Conservation (phyloP, 2,888 invertebrate species). For the Euplexia lucipara region DNA sequence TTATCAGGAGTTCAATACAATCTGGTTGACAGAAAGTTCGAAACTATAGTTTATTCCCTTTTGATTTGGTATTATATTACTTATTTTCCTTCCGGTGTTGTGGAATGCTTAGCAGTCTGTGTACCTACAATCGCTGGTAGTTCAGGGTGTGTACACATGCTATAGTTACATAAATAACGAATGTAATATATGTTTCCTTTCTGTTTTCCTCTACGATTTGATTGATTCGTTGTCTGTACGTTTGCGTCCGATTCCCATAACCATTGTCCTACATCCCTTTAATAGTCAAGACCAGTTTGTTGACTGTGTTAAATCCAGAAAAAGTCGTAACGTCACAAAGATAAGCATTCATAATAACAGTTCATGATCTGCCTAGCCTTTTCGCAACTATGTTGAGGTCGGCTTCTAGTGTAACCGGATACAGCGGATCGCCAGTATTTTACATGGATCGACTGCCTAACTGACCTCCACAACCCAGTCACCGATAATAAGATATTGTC, state of each 20-base stretch:
- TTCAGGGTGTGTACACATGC: conserved; percentile 32
- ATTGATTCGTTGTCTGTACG: conserved; percentile 29
- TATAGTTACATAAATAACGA: conserved; percentile 26
- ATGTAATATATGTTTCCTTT: conserved; percentile 32
- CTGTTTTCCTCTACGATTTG: conserved; percentile 26
- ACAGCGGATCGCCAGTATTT: too few species aligned
- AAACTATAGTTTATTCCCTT: conserved; percentile 2
- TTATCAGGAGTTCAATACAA: background rate
- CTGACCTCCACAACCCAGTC: too few species aligned
- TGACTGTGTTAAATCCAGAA: conserved; percentile 52
- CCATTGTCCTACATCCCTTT: conserved; percentile 36
- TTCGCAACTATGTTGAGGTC: too few species aligned
- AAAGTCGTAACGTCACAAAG: conserved; percentile 39
- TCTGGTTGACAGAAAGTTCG: background rate
- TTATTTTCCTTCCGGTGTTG: conserved; percentile 24
- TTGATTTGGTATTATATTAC: background rate
- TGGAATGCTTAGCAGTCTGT: conserved; percentile 7
- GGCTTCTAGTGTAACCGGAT: too few species aligned
- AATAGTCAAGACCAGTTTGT: conserved; percentile 31
- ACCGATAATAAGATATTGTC: too few species aligned
- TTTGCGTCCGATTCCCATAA: conserved; percentile 46
- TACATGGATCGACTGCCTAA: too few species aligned
- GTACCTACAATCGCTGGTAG: conserved; percentile 15
- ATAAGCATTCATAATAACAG: conserved; percentile 35
- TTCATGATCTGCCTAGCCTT: too few species aligned